phyloP scores from a whole-genome alignment of 1,140 invertebrate species.

The Pararge aegeria region DNA sequence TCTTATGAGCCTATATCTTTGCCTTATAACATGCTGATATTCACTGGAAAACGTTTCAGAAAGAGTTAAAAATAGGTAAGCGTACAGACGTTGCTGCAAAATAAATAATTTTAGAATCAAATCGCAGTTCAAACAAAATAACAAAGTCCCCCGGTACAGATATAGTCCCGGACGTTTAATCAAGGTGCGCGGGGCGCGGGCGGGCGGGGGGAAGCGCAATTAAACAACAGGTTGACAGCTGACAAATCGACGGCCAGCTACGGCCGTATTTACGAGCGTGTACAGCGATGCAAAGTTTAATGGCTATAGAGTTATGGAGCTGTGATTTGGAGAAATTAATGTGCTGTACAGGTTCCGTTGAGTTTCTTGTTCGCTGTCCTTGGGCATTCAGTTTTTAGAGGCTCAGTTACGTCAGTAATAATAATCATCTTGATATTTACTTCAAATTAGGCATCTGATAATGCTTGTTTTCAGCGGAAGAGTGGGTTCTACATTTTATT shows the following conservation, averaged over 20 bases:
- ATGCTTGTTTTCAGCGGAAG: too few relatives aligned
- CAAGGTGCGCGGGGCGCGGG: conserved; percentile 31
- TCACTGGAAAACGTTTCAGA: too few relatives aligned
- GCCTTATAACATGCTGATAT: too few relatives aligned
- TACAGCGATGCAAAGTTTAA: background rate
- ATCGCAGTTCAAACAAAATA: conserved; percentile 10
- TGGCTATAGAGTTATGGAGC: background rate
- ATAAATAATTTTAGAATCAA: conserved; percentile 14
- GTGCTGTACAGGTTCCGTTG: background rate
- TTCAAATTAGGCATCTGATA: too few relatives aligned
- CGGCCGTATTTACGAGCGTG: conserved; percentile 1
- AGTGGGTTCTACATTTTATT: too few relatives aligned
- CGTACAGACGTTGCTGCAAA: background rate
- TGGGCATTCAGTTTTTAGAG: too few relatives aligned
- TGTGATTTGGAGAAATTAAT: background rate
- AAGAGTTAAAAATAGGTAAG: background rate
- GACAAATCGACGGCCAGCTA: conserved; percentile 37
- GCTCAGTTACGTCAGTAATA: too few relatives aligned
- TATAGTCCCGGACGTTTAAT: conserved; percentile 46
- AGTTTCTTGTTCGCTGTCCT: background rate
- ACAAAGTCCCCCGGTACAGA: conserved; percentile 24
- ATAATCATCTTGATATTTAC: too few relatives aligned
- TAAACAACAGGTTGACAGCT: conserved; percentile 49
- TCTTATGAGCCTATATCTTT: too few relatives aligned
- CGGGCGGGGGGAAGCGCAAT: conserved; percentile 26